Base-by-base conservation (phyloP, 1,140 invertebrate species). In the Archivesica marissinica region DNA sequence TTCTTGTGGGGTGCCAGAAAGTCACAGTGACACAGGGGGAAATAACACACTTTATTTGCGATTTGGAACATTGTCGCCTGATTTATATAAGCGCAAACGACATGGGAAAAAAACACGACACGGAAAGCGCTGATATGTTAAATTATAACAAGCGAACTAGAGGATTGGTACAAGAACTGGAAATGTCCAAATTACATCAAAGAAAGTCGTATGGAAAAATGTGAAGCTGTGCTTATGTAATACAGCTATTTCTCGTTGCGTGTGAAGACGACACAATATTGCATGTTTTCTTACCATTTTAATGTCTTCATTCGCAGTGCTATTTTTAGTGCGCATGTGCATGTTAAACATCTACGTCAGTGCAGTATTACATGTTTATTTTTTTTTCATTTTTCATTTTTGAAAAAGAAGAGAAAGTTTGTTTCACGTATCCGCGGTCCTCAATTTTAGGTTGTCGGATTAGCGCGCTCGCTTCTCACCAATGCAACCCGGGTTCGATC, bases 121-220 rank as follows among this genome's bases (percentile, higher is more conserved):
- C n/a, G n/a, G 23, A 64, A 64, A 64, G 17, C n/a, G 59, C 59
- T 64, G 28, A 64, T 64, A 35, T 64, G 28, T 35, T 1, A 64
- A 64, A 35, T n/a, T 64, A 2, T 35, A 35, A 64, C 59, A 64
- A 64, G 23, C 38, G 30, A 17, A 0, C 13, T 3, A 64, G 30
- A 64, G 59, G 59, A 4, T 7, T 64, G 30, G 20, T 35, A 64
- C 59, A 64, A 64, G 59, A 64, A 17, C 59, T 64, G 59, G 59
- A 64, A 64, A 64, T 64, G 59, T 64, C 30, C 23, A 33, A 17
- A 35, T 64, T 20, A 64, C 59, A 64, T 64, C 59, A 64, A 64
- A 64, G 59, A 64, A 7, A 1, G 1, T 1, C 15, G 59, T 35
- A 35, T 64, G n/a, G 2, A 64, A 64, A 64, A 25, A 17, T 64